Evolutionary conservation across 2,113 vertebrate genomes (phyloP), one percentile per base, ranked within the genome.

Genomic region (Amphiprion percula): DNA sequence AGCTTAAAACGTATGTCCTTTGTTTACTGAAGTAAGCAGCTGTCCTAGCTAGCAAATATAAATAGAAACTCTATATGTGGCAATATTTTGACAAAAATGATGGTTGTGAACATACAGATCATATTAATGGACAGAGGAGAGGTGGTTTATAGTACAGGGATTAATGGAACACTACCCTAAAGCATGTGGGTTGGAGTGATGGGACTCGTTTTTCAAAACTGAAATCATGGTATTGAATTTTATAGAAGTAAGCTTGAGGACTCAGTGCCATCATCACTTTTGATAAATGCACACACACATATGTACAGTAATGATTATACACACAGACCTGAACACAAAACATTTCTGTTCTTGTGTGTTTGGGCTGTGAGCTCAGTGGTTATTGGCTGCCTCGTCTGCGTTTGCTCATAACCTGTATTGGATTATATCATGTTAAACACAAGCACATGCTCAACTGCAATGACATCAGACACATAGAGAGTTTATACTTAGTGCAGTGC

Each of bases 391-490:
- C 37, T 60, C 88, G 83, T 90, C 78, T 90, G 82, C 71, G 83
- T 91, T 78, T 79, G 58, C 63, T 90, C 82, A 80, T 44, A 62
- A 67, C 49, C 59, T 49, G 65, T 79, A 79, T 84, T 89, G 83
- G 83, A 89, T 91, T 85, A 90, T 82, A 88, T 87, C 86, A 90
- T 80, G 78, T 78, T 92, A 92, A 93, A 91, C 67, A 59, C 64
- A 88, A 90, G 83, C 87, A 87, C 75, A 92, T 92, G 90, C 28
- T 81, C 44, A 39, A 65, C 61, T 79, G 79, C 69, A 70, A 52
- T 93, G 88, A 92, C 91, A 91, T 89, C 87, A 88, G 80, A 75
- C 75, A 28, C 50, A 12, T 33, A 19, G 17, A 49, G 0, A 77
- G 75, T 87, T 79, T 82, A 70, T 79, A 83, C 68, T 75, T 73